Evolutionary conservation across 2,888 invertebrate genomes (phyloP), one percentile per base, ranked within the genome.

Genomic region (Anthoptus insignis): DNA sequence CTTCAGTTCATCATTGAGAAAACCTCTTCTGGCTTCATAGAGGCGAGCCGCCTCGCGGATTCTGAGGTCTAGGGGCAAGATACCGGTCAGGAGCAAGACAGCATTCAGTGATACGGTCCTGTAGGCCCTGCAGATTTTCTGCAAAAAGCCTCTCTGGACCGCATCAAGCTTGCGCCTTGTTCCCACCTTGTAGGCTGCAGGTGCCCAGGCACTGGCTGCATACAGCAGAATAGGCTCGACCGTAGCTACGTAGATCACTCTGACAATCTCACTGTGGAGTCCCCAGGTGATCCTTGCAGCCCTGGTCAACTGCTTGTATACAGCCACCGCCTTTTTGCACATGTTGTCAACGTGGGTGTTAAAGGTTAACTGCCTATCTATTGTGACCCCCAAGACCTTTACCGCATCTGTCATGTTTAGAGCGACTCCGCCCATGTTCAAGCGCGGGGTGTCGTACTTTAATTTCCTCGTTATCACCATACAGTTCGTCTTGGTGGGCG

Each of bases 221-320:
- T 39, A 39, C 39, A 16, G 39, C 2, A 16, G 4, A 16, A n/a
- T n/a, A n/a, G n/a, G n/a, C n/a, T n/a, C n/a, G n/a, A n/a, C n/a
- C n/a, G n/a, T n/a, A n/a, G n/a, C 39, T 3, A 2, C 14, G 14
- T 50, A 50, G 1, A 50, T 50, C 7, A 21, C 8, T 9, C 29
- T 27, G 1, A 50, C 14, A 8, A 50, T 11, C 14, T 50, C 29
- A 3, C 29, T 14, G 11, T 50, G 27, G 2, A 50, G 27, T 13
- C 50, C 50, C 50, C 50, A 50, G 13, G 24, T 49, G 3, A 13
- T 24, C n/a, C 13, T 49, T 9, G 49, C 49, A 1, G 49, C 49
- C 8, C 49, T 27, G 6, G 50, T 8, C 14, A 50, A 19, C n/a
- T n/a, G n/a, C n/a, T n/a, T n/a, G n/a, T n/a, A n/a, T n/a, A n/a